phyloP scores from a whole-genome alignment of 2,113 vertebrate species.

The Chascanopsetta lugubris region DNA sequence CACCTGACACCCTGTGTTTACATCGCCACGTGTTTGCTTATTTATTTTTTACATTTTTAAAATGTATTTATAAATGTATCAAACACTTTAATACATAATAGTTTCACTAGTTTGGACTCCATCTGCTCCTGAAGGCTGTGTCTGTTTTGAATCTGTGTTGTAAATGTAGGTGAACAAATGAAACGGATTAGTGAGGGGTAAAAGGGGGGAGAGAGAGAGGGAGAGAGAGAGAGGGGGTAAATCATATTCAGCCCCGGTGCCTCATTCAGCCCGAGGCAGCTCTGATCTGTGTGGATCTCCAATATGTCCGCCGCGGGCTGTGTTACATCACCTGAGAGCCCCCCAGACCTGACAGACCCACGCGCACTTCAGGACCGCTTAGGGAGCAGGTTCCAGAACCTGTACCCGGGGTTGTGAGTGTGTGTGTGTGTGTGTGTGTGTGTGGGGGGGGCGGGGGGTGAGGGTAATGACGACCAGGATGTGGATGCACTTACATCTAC shows the following conservation, averaged over 20 bases:
- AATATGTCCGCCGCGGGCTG: conserved; percentile 43
- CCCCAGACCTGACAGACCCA: conserved; percentile 17
- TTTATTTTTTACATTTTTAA: too few relatives aligned
- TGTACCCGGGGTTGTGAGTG: neutral
- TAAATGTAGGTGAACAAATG: conserved; percentile 33
- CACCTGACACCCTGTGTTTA: too few relatives aligned
- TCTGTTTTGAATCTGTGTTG: conserved; percentile 20
- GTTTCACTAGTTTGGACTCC: neutral
- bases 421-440: neutral
- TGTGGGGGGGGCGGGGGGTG: too few relatives aligned
- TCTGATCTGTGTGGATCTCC: conserved; percentile 46
- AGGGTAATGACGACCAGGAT: neutral
- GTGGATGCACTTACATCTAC: conserved; percentile 27
- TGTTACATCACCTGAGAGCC: conserved; percentile 57
- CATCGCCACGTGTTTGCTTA: too few relatives aligned
- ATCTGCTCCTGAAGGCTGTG: neutral
- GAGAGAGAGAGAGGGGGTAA: conserved; percentile 15
- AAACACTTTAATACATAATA: too few relatives aligned
- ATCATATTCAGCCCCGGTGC: conserved; percentile 51
- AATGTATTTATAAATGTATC: too few relatives aligned
- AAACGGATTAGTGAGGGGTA: conserved; percentile 14
- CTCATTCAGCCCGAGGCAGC: conserved; percentile 34
- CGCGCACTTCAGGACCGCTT: conserved; percentile 15
- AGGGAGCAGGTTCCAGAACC: conserved; percentile 8
- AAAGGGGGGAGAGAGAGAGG: too few relatives aligned